Evolutionary conservation across 2,113 vertebrate genomes (phyloP).

Genomic region (Colius striatus): DNA sequence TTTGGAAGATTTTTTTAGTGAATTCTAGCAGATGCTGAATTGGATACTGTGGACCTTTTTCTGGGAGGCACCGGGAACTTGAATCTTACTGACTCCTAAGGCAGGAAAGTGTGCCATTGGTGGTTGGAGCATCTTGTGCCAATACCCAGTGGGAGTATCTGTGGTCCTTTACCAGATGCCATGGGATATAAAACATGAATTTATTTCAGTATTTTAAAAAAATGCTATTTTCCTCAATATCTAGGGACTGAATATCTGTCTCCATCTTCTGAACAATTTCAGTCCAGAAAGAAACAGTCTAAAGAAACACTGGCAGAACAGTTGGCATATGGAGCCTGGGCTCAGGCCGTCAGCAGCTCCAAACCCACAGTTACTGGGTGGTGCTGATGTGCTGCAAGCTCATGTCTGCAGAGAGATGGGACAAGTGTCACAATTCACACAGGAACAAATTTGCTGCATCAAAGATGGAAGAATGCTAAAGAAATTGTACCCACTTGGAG

Average conservation of each 20-base stretch:
- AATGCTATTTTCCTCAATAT: not conserved
- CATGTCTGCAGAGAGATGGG: not conserved
- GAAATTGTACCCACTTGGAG: not conserved
- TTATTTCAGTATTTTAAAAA: not conserved
- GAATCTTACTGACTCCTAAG: not conserved
- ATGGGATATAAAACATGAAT: not conserved
- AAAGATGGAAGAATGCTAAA: not conserved
- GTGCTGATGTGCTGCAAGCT: not conserved
- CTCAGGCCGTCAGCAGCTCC: not conserved
- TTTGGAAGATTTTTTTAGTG: not conserved
- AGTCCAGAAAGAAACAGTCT: not conserved
- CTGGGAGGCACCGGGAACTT: not conserved
- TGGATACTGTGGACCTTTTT: not conserved
- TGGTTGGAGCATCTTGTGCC: not conserved
- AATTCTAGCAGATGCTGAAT: not conserved
- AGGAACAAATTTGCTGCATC: not conserved
- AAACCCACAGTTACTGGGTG: not conserved
- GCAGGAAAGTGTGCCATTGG: not conserved
- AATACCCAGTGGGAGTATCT: not conserved
- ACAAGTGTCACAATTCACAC: not conserved
- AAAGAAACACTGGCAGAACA: not conserved
- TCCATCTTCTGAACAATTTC: not conserved
- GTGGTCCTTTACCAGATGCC: not conserved
- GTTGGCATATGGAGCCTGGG: not conserved
- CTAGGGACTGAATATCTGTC: not conserved